These are phyloP conservation scores for Rhinogobio ventralis DNA, from an alignment of 2,797 vertebrate species.

Conservation along the genomic window DNA sequence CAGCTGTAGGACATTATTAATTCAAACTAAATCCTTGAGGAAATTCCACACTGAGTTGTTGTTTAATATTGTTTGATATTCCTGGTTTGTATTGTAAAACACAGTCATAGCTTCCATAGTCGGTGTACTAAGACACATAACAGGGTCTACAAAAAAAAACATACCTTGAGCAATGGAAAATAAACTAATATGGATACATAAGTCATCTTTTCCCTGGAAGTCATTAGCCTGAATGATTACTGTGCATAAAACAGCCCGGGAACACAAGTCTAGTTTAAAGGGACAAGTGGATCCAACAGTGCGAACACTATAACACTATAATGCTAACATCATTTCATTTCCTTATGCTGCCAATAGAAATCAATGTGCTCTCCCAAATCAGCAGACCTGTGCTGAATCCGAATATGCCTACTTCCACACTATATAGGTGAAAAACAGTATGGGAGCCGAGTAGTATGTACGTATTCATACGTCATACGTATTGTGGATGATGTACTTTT, in stretches of 20 bases:
- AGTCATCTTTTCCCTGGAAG: constrained; percentile 5
- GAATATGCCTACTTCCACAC: background rate
- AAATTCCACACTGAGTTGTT: background rate
- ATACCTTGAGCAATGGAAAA: constrained; percentile 5
- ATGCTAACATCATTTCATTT: background rate
- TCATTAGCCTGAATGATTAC: constrained; percentile 12
- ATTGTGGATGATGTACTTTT: background rate
- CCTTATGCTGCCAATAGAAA: background rate
- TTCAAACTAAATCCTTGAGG: constrained; percentile 6
- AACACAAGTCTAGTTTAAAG: constrained; percentile 8
- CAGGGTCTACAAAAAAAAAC: constrained; percentile 1
- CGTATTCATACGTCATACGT: background rate
- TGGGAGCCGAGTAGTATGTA: background rate
- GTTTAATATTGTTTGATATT: background rate
- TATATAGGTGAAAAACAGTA: background rate
- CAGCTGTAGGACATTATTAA: constrained; percentile 20
- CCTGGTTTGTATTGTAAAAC: background rate
- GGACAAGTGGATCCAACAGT: background rate
- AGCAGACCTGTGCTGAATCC: background rate
- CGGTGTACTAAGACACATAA: background rate
- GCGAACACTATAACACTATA: background rate
- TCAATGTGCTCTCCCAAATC: background rate
- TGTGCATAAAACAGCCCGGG: background rate
- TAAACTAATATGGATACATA: background rate
- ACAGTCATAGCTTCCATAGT: background rate